Evolutionary conservation across 2,797 vertebrate genomes (phyloP).

Genomic region (Allenopithecus nigroviridis): DNA sequence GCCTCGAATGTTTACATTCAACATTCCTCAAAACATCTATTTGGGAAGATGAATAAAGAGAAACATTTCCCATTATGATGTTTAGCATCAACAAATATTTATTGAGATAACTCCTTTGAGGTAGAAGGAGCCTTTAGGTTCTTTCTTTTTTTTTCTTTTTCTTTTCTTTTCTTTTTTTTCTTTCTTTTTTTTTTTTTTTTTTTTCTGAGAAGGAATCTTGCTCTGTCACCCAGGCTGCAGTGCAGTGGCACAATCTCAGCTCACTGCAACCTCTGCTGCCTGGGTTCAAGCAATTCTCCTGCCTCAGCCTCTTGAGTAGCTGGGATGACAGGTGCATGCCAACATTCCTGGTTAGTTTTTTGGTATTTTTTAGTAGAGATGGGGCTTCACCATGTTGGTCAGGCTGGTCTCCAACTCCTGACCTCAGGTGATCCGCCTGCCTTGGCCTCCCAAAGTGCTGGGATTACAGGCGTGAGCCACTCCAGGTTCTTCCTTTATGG

Average conservation of each 20-base stretch:
- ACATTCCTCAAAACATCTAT: not conserved
- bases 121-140: not conserved
- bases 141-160: not conserved
- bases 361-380: not conserved
- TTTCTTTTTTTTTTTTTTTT: no score
- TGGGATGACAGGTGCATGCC: not conserved
- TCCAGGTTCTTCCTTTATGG: not conserved
- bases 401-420: not conserved
- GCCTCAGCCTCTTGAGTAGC: not conserved
- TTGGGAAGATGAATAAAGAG: not conserved
- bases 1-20: conserved; percentile 48
- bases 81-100: not conserved
- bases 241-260: not conserved
- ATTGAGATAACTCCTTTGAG: not conserved
- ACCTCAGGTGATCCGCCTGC: not conserved
- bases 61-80: not conserved
- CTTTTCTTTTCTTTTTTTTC: not conserved
- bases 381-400: not conserved
- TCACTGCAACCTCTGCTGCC: not conserved
- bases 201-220: rapidly evolving
- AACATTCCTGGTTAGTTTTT: not conserved
- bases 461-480: not conserved
- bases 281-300: not conserved
- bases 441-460: not conserved
- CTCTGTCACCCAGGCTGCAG: not conserved